Evolutionary conservation across 2,797 vertebrate species (phyloP), one percentile per base, ranked within the genome.

Genomic region (Triplophysa bombifrons): DNA sequence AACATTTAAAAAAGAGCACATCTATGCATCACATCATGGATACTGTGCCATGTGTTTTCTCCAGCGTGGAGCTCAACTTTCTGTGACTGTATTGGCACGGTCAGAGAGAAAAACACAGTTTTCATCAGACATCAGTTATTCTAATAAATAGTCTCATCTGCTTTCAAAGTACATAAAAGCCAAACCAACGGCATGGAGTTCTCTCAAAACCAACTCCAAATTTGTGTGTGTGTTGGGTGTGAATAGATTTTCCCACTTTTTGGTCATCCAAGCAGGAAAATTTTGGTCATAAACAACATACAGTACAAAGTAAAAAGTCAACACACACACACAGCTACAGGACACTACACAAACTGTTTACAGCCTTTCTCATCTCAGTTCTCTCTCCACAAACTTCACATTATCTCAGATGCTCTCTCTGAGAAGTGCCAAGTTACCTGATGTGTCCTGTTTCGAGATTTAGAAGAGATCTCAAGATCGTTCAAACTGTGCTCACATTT

Each of bases 271-370:
- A 92, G 90, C 90, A 91, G 90, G 92, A 93, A 93, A 93, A 93
- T 93, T 92, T 89, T 91, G 90, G 91, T 93, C 92, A 93, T 93
- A 93, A 92, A 93, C 90, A 89, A 92, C 89, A 91, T 92, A 91
- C 86, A 87, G 87, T 90, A 86, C 91, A 83, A 89, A 89, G 87
- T 84, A 88, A 90, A 90, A 91, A 86, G 90, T 84, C 81, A 68
- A 78, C 72, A 76, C 76, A 72, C 51, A 77, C 22, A 74, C 61
- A 46, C 44, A 72, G 56, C 41, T 38, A 50, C 81, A 76, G 65
- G 17, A 55, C 17, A 53, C 53, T 9, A 55, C 53, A 10, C 53
- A 55, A 20, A 3, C 19, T 55, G 51, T 55, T 55, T 55, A n/a
- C 19, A 55, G 8, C 51, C n/a, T 51, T 51, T 19, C 50, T 53